Evolutionary conservation across 2,888 invertebrate genomes (phyloP).

Genomic region (Acrocyrtus sp.): DNA sequence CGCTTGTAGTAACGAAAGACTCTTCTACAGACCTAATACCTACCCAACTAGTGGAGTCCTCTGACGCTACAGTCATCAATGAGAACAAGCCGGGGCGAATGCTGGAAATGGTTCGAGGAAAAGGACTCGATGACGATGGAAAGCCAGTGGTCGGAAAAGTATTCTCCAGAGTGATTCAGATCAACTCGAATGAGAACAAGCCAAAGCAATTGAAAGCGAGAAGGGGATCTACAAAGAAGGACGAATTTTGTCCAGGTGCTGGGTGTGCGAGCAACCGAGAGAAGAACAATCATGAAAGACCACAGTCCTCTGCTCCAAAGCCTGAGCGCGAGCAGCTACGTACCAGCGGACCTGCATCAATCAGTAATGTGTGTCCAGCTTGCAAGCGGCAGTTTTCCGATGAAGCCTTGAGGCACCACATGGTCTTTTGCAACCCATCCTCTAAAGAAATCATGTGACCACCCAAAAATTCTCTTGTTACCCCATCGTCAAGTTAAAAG

Average conservation of each 20-base stretch:
- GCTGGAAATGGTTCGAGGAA: conserved; percentile 20
- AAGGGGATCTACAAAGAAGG: conserved; percentile 7
- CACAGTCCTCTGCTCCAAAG: conserved; percentile 17
- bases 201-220: conserved; percentile 25
- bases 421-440: conserved; percentile 10
- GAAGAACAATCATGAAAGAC: not conserved
- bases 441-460: conserved; percentile 25
- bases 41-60: not conserved
- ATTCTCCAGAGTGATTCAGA: conserved; percentile 32
- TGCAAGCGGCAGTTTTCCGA: conserved; percentile 38
- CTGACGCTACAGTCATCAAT: not conserved
- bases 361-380: conserved; percentile 12
- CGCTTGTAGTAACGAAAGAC: conserved; percentile 31
- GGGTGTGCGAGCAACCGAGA: conserved; percentile 13
- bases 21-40: conserved; percentile 46
- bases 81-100: not conserved
- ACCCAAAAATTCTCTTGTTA: too few species aligned
- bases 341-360: not conserved
- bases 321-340: not conserved
- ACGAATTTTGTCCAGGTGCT: conserved; percentile 9
- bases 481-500: too few species aligned
- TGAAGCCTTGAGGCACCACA: conserved; percentile 18
- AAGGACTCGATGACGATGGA: conserved; percentile 35
- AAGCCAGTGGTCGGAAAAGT: conserved; percentile 39
- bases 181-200: conserved; percentile 15